phyloP scores from a whole-genome alignment of 2,888 invertebrate genomes.

The Nemurella pictetii region DNA sequence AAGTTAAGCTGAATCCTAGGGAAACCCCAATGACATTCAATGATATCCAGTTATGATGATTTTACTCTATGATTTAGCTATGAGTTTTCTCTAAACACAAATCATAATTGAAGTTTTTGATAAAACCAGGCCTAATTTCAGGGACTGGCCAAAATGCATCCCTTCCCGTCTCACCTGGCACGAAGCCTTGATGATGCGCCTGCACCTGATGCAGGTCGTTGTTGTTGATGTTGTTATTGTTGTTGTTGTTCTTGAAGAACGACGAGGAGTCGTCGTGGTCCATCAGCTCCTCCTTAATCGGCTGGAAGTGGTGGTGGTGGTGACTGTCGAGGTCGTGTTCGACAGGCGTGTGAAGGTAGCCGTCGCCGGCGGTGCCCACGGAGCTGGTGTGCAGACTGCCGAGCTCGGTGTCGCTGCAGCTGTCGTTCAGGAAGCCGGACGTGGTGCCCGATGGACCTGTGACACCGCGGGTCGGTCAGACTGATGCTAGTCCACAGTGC shows the following conservation, averaged over 20 bases:
- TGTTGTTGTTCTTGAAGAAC: slow-evolving; percentile 36
- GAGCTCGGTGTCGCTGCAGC: slow-evolving; percentile 56
- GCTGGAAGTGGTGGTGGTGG: slow-evolving; percentile 49
- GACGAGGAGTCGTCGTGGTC: slow-evolving; percentile 48
- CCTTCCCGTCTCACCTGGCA: slow-evolving; percentile 21
- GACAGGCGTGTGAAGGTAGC: slow-evolving; percentile 31
- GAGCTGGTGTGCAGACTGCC: slow-evolving; percentile 45
- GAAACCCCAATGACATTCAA: no score
- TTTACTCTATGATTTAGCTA: no score
- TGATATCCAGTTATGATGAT: no score
- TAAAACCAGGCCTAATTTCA: no score
- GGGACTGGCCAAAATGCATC: no score
- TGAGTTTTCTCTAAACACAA: no score
- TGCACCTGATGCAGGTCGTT: slow-evolving; percentile 29
- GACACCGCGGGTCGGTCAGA: no score
- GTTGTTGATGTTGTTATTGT: slow-evolving; percentile 38
- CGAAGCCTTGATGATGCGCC: slow-evolving; percentile 32
- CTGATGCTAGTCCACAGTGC: no score
- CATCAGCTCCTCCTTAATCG: slow-evolving; percentile 55
- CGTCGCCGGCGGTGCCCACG: slow-evolving; percentile 28
- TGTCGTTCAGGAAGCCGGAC: slow-evolving; percentile 54
- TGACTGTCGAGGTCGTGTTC: slow-evolving; percentile 35
- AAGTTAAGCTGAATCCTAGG: no score
- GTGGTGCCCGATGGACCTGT: slow-evolving; percentile 20
- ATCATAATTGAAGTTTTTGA: no score